A percentile compares a stretch with the other conserved stretches of the same genome.
phyloP scores from a whole-genome alignment of 2,888 invertebrate species.

The Drosophila rellima region DNA sequence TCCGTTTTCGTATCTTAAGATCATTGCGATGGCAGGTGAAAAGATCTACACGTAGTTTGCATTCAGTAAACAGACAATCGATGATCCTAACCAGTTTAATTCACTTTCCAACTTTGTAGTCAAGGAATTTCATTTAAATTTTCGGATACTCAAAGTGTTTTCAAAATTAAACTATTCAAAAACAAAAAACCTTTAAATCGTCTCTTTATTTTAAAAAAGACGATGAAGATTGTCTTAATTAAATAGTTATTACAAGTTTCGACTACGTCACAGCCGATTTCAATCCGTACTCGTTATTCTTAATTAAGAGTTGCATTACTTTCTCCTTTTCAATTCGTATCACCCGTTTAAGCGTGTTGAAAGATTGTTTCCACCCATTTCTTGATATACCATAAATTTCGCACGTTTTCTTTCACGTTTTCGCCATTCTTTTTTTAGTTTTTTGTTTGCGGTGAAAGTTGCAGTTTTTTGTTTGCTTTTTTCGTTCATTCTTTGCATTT shows the following conservation, averaged over 20 bases:
- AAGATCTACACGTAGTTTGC: neutral
- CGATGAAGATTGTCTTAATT: neutral
- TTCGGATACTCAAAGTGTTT: neutral
- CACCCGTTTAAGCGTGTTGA: conserved; percentile 38
- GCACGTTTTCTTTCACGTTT: conserved; percentile 57
- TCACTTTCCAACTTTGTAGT: neutral
- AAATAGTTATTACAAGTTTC: neutral
- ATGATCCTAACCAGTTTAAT: neutral
- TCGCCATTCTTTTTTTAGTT: conserved; percentile 6
- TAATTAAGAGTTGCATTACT: conserved; percentile 4
- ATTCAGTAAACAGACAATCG: neutral
- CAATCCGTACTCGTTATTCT: neutral
- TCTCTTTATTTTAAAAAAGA: neutral
- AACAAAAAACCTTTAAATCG: neutral
- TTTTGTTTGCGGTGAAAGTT: conserved; percentile 76
- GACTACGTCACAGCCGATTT: neutral
- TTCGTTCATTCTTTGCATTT: conserved; percentile 33
- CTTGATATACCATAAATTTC: conserved; percentile 53
- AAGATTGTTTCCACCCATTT: conserved; percentile 41
- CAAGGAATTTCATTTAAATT: neutral
- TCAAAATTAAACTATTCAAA: neutral
- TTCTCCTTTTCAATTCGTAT: conserved; percentile 1
- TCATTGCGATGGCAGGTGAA: neutral
- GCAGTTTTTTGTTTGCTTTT: conserved; percentile 65
- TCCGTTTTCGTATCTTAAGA: neutral